These are phyloP conservation scores for Drosophila insularis DNA, from an alignment of 1,140 invertebrate genomes.

Conservation along the genomic window DNA sequence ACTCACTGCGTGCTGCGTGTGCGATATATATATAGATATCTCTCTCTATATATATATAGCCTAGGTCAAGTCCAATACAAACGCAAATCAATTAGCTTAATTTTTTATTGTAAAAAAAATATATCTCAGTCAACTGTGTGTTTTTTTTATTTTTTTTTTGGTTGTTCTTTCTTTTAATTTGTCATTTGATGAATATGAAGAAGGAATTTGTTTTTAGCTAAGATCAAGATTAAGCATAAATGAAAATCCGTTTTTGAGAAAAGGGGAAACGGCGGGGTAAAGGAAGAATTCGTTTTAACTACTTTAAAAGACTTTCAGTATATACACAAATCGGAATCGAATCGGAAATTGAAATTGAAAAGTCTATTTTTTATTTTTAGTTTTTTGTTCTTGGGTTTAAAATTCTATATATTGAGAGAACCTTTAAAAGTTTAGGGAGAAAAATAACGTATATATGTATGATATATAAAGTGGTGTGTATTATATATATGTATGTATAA, in stretches of 20 bases:
- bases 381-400: conserved; percentile 20
- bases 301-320: neutral
- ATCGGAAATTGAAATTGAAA: conserved; percentile 2
- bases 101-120: conserved; percentile 1
- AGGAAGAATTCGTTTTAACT: neutral
- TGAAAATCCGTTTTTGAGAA: neutral
- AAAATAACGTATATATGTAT: conserved; percentile 7
- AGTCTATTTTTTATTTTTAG: conserved; percentile 25
- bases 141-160: neutral
- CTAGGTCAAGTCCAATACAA: conserved; percentile 75
- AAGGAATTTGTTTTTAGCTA: conserved; percentile 6
- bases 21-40: conserved; percentile 43
- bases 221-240: conserved; percentile 2
- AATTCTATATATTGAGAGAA: conserved; percentile 44
- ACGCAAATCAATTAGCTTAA: conserved; percentile 72
- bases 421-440: neutral
- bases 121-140: neutral
- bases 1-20: conserved; percentile 81
- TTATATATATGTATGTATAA: conserved; percentile 17
- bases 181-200: conserved; percentile 28
- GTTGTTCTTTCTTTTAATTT: neutral
- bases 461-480: conserved; percentile 34
- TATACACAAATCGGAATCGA: conserved; percentile 25
- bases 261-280: neutral
- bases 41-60: neutral